Conservation (phyloP, 2,113 vertebrate genomes). For the Entomyzon cyanotis region DNA sequence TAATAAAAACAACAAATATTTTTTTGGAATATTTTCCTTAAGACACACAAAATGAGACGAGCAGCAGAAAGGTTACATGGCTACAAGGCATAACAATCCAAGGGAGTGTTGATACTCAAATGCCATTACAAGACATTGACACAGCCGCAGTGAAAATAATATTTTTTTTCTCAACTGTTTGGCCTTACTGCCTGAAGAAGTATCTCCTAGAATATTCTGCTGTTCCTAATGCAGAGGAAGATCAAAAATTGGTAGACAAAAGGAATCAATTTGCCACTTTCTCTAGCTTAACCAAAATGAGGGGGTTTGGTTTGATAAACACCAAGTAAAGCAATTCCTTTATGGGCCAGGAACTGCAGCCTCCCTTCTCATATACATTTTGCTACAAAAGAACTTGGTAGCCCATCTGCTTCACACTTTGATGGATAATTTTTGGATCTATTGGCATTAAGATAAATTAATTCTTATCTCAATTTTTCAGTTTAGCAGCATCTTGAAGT, state of each 20-base stretch:
- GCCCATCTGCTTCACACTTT: not conserved
- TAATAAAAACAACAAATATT: not conserved
- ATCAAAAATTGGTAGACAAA: not conserved
- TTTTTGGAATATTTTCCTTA: not conserved
- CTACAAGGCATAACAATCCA: not conserved
- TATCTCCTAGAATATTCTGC: not conserved
- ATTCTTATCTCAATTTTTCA: not conserved
- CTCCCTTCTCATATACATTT: rapidly evolving
- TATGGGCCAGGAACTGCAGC: not conserved
- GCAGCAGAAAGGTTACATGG: conserved; percentile 27
- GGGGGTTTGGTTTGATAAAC: not conserved
- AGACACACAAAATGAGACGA: not conserved
- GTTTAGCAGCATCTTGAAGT: not conserved
- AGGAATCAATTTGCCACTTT: not conserved
- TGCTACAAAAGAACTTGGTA: not conserved
- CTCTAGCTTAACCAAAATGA: not conserved
- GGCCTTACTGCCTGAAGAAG: not conserved
- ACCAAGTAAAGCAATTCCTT: not conserved
- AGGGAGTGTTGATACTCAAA: not conserved
- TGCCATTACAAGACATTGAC: not conserved
- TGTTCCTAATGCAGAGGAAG: not conserved
- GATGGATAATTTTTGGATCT: not conserved
- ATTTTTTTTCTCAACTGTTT: not conserved
- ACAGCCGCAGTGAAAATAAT: not conserved
- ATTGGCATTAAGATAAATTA: not conserved